A percentile compares a stretch with the other conserved stretches of the same genome.
Evolutionary conservation across 2,888 invertebrate genomes (phyloP).

Genomic region (Sepiola atlantica): DNA sequence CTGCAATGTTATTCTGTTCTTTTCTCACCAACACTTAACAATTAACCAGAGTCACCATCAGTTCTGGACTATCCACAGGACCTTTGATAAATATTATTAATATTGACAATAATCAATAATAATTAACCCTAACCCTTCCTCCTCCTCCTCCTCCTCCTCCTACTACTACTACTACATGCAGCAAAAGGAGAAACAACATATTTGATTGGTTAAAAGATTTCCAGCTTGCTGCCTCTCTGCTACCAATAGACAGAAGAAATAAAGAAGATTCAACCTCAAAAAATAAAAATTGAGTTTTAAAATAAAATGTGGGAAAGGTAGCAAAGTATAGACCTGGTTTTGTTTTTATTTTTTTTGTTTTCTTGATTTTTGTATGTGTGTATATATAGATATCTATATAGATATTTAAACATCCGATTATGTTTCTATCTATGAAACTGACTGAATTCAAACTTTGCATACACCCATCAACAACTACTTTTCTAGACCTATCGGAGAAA

Average conservation of each 20-base stretch:
- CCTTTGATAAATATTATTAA: background rate
- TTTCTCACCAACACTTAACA: background rate
- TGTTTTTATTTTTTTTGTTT: too few relatives aligned
- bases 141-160: too few relatives aligned
- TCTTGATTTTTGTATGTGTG: background rate
- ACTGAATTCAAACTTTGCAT: too few relatives aligned
- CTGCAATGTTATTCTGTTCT: background rate
- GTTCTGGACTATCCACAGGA: constrained; percentile 18
- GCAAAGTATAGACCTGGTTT: background rate
- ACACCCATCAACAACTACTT: too few relatives aligned
- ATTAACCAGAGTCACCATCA: constrained; percentile 1
- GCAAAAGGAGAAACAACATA: background rate
- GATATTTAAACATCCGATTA: too few relatives aligned
- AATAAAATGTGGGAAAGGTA: constrained; percentile 32
- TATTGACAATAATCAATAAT: background rate
- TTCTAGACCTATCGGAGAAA: too few relatives aligned
- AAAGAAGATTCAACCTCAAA: too few relatives aligned
- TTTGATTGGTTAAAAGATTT: background rate
- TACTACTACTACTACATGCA: background rate
- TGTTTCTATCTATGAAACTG: too few relatives aligned
- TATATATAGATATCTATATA: too few relatives aligned
- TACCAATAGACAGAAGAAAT: background rate
- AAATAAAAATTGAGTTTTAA: background rate
- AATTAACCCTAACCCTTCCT: too few relatives aligned
- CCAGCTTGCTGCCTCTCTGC: background rate